phyloP scores from a whole-genome alignment of 2,888 invertebrate genomes.

The Chrysolina haemoptera region DNA sequence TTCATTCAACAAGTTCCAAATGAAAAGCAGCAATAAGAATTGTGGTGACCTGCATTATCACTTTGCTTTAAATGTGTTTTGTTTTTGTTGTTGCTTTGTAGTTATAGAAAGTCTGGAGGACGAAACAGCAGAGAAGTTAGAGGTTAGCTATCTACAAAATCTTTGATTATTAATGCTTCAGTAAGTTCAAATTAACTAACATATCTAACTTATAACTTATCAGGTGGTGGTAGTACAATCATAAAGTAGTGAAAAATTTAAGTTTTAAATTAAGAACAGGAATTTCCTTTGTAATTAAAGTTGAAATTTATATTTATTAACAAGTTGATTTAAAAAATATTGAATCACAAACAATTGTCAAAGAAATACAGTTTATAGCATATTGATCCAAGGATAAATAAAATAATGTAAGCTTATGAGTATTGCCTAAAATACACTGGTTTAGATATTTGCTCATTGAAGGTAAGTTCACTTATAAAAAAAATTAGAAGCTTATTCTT shows the following conservation, averaged over 20 bases:
- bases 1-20: neutral
- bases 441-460: too few relatives aligned
- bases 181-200: constrained; percentile 1
- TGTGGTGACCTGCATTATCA: constrained; percentile 50
- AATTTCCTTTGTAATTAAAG: too few relatives aligned
- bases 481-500: too few relatives aligned
- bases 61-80: constrained; percentile 60
- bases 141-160: constrained; percentile 63
- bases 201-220: neutral
- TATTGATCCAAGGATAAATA: too few relatives aligned
- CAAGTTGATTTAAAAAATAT: too few relatives aligned
- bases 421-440: too few relatives aligned
- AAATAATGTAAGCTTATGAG: too few relatives aligned
- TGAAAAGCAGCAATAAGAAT: constrained; percentile 8
- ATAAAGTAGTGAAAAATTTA: neutral
- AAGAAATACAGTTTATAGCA: too few relatives aligned
- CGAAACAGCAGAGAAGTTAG: constrained; percentile 62
- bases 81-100: constrained; percentile 66
- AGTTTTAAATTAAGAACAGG: neutral
- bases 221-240: constrained; percentile 9
- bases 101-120: constrained; percentile 66
- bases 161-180: constrained; percentile 13
- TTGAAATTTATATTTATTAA: too few relatives aligned
- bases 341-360: too few relatives aligned
- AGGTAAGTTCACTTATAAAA: too few relatives aligned